Evolutionary conservation across 2,888 invertebrate genomes (phyloP), one percentile per base, ranked within the genome.

Genomic region (Nesidiocoris tenuis): DNA sequence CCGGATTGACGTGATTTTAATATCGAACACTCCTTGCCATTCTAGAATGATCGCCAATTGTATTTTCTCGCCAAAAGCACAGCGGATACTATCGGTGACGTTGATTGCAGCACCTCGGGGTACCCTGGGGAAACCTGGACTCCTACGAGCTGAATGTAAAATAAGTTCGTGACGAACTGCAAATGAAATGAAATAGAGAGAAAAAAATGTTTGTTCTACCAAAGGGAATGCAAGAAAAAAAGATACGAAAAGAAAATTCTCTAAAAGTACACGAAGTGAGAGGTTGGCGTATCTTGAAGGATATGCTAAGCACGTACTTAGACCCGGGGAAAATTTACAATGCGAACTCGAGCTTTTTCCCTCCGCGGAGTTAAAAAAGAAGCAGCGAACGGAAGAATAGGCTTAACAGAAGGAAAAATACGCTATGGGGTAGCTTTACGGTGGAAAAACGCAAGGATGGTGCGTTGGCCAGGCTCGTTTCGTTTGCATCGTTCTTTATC

Each of bases 241-340:
- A 70, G 57, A n/a, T n/a, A n/a, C n/a, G n/a, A n/a, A n/a, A 23
- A 24, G 57, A 25, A 70, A 70, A 21, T 68, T 68, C 59, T 59
- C n/a, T 5, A 3, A 18, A 59, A n/a, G 59, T 39, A 39, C 39
- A n/a, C 3, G n/a, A n/a, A 59, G 59, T n/a, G 18, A 59, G 59
- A 59, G 59, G 17, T 59, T 59, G 59, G 3, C 17, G 59, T 59
- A 18, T n/a, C 59, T 57, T 59, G 54, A 68, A 59, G 70, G 61
- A 70, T 70, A 70, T 70, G 70, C 70, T 70, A 70, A 70, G 70
- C 70, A 70, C 70, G 70, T 70, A 70, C 70, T 70, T 70, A 70
- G 59, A 70, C 22, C 70, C 22, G 59, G 70, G 70, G 39, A 70
- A 39, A 70, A 70, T 70, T 70, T 70, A 68, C 57, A 70, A 70